Evolutionary conservation across 35 echinoderm and acorn worm species (phyloP), one percentile per base, ranked within the genome.

Genomic region (Acanthaster planci): DNA sequence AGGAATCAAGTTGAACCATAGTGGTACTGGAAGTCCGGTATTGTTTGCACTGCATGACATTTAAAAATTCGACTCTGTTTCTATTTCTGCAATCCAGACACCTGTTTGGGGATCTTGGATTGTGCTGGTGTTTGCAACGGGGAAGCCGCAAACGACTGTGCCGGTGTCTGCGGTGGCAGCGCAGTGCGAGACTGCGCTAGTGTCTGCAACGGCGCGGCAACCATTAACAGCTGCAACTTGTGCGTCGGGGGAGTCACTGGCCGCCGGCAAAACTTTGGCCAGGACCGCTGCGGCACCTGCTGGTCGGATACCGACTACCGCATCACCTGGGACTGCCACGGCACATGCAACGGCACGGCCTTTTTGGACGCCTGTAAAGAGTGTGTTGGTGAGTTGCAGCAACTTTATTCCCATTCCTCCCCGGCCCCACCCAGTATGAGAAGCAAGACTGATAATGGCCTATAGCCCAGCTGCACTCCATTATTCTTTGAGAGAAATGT

Each of bases 111-210:
- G 16, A 76, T 88, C 15, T 19, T 29, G 22, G 93, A 96, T 53
- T 96, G 93, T 77, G 55, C 55, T 0, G 89, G 89, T 10, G 64
- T 85, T 22, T 96, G 93, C 64, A 89, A 89, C 36, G 93, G 93
- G 5, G 76, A 80, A 23, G 55, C 89, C 5, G 1, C 29, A 23
- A 9, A 23, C 9, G 89, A 91, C 40, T 96, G 93, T 51, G 50
- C 38, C 38, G 86, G 89, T 5, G 47, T 19, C 0, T 96, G 93
- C 40, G 86, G 82, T 21, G 93, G 93, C 7, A 84, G 12, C 36
- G 87, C 78, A 6, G 77, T 38, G 51, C 52, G 23, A 23, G 93
- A 95, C 50, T 95, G 93, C 47, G 77, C 77, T 85, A 82, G 58
- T 2, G 78, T 55, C 0, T 95, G 93, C 50, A 37, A 87, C 14